A percentile compares a stretch with the other conserved stretches of the same genome.
phyloP scores from a whole-genome alignment of 2,797 vertebrate species.

The Pseudomugil gertrudae region DNA sequence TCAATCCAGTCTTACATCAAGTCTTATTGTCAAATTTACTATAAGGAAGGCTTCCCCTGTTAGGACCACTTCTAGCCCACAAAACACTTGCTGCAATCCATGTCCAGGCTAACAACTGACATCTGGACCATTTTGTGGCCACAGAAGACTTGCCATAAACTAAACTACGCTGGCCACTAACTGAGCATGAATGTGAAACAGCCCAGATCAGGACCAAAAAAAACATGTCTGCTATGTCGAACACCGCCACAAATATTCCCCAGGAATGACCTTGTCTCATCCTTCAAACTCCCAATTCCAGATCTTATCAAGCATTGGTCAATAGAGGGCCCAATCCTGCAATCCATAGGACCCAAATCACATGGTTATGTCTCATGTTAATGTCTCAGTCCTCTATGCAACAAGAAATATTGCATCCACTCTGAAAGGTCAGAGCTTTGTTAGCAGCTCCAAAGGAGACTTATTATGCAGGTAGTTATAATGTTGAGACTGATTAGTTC shows the following conservation, averaged over 20 bases:
- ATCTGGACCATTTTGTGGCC: no score
- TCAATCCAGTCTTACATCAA: no score
- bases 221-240: no score
- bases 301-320: not conserved
- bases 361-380: not conserved
- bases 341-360: not conserved
- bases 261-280: not conserved
- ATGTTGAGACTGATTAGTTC: not conserved
- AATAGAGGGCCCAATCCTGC: not conserved
- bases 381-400: not conserved
- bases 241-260: not conserved
- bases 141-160: not conserved
- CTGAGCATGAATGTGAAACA: no score
- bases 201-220: no score
- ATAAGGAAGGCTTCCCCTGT: no score
- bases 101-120: no score
- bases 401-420: not conserved
- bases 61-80: not conserved
- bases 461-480: not conserved
- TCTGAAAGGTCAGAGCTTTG: not conserved
- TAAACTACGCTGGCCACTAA: not conserved
- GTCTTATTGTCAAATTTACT: no score
- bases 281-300: not conserved
- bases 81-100: no score
- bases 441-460: not conserved